phyloP scores from a whole-genome alignment of 2,113 vertebrate species.

The Saccopteryx bilineata region DNA sequence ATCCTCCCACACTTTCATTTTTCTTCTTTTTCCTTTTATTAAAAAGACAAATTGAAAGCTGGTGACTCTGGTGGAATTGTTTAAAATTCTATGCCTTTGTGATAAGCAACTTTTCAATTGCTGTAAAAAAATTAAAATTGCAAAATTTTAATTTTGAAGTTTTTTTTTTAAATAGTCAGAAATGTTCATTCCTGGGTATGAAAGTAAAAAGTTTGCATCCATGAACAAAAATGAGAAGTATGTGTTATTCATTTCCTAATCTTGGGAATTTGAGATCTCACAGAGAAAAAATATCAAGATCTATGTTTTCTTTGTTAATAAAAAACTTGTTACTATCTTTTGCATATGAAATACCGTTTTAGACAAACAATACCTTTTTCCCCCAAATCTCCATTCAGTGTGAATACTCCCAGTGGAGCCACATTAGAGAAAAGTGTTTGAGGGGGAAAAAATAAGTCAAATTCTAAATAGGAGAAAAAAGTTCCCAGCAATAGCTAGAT shows the following conservation, averaged over 20 bases:
- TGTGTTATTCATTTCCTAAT: slow-evolving; percentile 47
- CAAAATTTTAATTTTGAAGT: slow-evolving; percentile 49
- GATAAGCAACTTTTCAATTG: slow-evolving; percentile 75
- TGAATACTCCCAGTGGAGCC: slow-evolving; percentile 25
- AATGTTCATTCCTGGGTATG: slow-evolving; percentile 37
- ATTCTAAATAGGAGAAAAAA: slow-evolving; percentile 71
- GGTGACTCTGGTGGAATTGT: slow-evolving; percentile 71
- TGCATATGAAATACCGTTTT: slow-evolving; percentile 69
- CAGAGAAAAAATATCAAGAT: slow-evolving; percentile 42
- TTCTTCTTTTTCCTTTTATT: neutral
- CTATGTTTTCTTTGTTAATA: slow-evolving; percentile 78
- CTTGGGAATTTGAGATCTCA: slow-evolving; percentile 16
- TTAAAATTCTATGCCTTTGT: slow-evolving; percentile 82
- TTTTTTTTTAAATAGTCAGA: neutral
- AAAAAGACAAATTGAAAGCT: slow-evolving; percentile 78
- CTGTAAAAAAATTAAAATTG: slow-evolving; percentile 59
- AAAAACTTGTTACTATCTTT: slow-evolving; percentile 58
- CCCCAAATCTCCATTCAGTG: neutral
- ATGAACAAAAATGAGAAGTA: slow-evolving; percentile 51
- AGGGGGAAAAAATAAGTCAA: slow-evolving; percentile 56
- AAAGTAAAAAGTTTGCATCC: slow-evolving; percentile 73
- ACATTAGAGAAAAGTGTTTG: slow-evolving; percentile 21
- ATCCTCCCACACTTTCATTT: slow-evolving; percentile 12
- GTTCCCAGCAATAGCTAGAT: slow-evolving; percentile 72
- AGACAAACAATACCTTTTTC: neutral